Conservation (phyloP, 2,888 invertebrate species). For the Yponomeuta plumbellus region DNA sequence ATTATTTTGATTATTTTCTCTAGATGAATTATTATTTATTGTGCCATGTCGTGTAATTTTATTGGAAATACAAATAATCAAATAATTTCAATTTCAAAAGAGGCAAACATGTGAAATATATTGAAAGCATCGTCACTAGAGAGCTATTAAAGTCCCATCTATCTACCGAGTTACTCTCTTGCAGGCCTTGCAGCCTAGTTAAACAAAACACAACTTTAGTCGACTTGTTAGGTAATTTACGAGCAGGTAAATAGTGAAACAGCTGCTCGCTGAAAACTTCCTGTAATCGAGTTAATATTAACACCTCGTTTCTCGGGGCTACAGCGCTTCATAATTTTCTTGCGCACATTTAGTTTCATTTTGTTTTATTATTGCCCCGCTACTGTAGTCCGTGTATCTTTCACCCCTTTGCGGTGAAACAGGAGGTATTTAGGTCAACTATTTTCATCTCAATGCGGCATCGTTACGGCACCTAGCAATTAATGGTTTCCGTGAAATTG, state of each 20-base stretch:
- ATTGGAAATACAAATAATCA: too few species aligned
- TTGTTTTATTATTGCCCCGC: not conserved
- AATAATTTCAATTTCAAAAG: not conserved
- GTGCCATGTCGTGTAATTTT: too few species aligned
- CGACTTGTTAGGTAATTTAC: conserved; percentile 2
- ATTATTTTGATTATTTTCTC: too few species aligned
- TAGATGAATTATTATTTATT: too few species aligned
- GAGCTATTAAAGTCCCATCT: not conserved
- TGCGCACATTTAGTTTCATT: not conserved
- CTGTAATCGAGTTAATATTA: not conserved
- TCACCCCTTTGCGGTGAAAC: not conserved
- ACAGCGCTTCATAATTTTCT: not conserved
- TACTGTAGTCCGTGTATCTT: not conserved
- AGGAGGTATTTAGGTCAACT: not conserved
- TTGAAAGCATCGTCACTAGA: not conserved
- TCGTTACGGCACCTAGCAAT: not conserved
- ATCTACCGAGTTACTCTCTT: not conserved
- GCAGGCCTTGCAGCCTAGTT: not conserved
- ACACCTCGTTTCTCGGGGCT: not conserved
- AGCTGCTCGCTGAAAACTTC: conserved; percentile 7
- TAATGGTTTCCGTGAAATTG: not conserved
- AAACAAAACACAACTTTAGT: not conserved
- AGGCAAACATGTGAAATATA: not conserved
- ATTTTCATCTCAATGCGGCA: not conserved
- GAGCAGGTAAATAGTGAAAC: not conserved